These are phyloP conservation scores for Limosa lapponica DNA, from an alignment of 2,797 vertebrate species.

Conservation along the genomic window DNA sequence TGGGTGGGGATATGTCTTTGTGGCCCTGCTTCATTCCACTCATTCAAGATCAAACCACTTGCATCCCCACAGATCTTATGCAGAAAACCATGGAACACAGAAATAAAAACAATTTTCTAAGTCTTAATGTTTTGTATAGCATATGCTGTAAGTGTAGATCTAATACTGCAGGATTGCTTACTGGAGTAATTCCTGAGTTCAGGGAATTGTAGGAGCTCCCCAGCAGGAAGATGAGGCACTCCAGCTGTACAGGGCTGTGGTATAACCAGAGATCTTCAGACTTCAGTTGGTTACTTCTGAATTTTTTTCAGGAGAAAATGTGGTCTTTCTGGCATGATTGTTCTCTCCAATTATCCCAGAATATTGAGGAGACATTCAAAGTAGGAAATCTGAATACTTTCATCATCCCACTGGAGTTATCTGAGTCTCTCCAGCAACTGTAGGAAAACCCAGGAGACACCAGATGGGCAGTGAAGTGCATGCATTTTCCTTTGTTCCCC, in stretches of 20 bases:
- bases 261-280: neutral
- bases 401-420: neutral
- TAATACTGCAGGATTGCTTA: neutral
- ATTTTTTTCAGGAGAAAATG: neutral
- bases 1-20: fast-evolving
- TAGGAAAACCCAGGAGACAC: neutral
- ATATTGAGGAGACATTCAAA: neutral
- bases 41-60: neutral
- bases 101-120: neutral
- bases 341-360: neutral
- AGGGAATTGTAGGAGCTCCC: neutral
- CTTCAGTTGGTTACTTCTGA: neutral
- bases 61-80: neutral
- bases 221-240: neutral
- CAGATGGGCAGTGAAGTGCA: neutral
- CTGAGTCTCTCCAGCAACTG: neutral
- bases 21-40: neutral
- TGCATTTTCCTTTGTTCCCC: neutral
- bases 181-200: neutral
- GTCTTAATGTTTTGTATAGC: neutral
- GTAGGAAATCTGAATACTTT: neutral
- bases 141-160: neutral
- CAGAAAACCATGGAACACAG: neutral
- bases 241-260: fast-evolving
- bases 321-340: neutral